Evolutionary conservation across 2,113 vertebrate species (phyloP).

Genomic region (Alosa alosa): DNA sequence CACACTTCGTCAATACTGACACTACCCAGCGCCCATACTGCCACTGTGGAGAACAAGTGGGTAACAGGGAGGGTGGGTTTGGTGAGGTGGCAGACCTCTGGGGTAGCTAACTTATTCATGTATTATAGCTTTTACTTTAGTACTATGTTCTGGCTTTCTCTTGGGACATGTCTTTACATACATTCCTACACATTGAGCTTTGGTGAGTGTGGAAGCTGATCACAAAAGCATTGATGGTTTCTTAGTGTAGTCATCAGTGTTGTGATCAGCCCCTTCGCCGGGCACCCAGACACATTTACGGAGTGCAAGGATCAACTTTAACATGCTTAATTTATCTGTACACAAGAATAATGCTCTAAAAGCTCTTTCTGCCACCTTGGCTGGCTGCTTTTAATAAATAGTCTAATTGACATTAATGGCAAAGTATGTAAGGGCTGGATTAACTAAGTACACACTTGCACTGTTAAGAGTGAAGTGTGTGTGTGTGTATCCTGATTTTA

Average conservation of each 20-base stretch:
- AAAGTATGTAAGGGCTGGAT: neutral
- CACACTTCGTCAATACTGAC: neutral
- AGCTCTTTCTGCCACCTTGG: neutral
- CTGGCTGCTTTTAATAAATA: too few relatives aligned
- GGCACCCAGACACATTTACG: neutral
- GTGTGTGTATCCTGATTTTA: neutral
- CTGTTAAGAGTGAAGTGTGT: neutral
- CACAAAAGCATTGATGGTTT: neutral
- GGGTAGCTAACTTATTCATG: neutral
- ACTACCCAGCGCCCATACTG: slow-evolving; percentile 46
- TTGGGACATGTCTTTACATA: neutral
- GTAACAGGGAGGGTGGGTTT: neutral
- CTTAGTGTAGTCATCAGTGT: neutral
- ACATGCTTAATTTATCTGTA: too few relatives aligned
- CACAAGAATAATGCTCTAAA: neutral
- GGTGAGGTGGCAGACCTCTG: slow-evolving; percentile 1
- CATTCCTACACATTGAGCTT: neutral
- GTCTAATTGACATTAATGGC: too few relatives aligned
- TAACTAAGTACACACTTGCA: neutral
- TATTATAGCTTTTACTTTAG: neutral
- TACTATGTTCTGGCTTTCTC: neutral
- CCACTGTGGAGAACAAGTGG: slow-evolving; percentile 64
- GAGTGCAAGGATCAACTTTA: slow-evolving; percentile 10
- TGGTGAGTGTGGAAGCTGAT: neutral
- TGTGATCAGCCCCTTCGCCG: neutral